phyloP scores from a whole-genome alignment of 2,113 vertebrate genomes.

The Alosa alosa region DNA sequence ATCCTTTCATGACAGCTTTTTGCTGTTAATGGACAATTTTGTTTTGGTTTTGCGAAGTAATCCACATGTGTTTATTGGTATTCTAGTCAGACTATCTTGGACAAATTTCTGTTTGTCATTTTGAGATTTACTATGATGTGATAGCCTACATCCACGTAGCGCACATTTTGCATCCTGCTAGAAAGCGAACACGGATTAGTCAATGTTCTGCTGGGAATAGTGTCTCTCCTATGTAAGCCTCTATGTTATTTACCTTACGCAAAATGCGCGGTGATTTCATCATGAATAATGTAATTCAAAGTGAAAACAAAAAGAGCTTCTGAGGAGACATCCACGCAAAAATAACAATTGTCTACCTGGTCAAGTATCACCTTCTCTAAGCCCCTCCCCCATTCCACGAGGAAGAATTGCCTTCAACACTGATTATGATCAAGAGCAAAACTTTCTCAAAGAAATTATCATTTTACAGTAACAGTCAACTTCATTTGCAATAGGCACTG shows the following conservation, averaged over 20 bases:
- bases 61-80: background rate
- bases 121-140: background rate
- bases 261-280: background rate
- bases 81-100: background rate
- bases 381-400: background rate
- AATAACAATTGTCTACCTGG: background rate
- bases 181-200: background rate
- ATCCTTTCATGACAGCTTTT: background rate
- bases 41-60: background rate
- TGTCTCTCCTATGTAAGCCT: background rate
- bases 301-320: background rate
- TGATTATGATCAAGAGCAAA: background rate
- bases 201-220: background rate
- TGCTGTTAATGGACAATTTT: background rate
- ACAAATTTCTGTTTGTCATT: background rate
- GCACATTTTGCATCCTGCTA: background rate
- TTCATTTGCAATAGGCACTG: background rate
- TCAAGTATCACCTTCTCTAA: background rate
- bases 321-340: background rate
- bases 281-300: background rate
- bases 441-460: background rate
- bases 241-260: background rate
- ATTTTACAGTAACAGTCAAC: background rate
- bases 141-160: constrained; percentile 4
- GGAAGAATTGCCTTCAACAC: background rate